Base-by-base conservation (phyloP, 92 coral and sea anemone genomes). In the Porites divaricata region DNA sequence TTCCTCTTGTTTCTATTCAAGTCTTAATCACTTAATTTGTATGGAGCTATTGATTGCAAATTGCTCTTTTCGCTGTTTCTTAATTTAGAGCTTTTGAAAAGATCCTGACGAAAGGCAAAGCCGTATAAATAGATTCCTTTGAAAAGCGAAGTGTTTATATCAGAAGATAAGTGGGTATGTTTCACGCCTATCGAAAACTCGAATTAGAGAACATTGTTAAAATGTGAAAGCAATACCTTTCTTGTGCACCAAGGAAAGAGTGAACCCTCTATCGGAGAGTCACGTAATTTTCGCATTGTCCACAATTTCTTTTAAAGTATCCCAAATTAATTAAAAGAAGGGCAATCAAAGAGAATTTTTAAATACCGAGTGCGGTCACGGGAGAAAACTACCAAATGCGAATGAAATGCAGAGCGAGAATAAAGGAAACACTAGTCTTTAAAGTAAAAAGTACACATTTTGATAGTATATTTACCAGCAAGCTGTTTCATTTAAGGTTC, bases 291-390 rank as follows among this genome's bases (percentile, higher is more conserved):
- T 70, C 69, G 68, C 45, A 85, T 90, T 85, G 88, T 83, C 75
- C 74, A 90, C 66, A 71, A 81, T 23, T 70, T 70, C 75, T 86
- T 90, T 35, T 76, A 81, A 81, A 81, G 61, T 69, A 72, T 82
- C 79, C 88, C 78, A 86, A 89, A 81, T 86, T 86, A 90, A 86
- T 90, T 86, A 90, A 90, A 73, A 86, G 84, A 71, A n/a, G 90
- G 90, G 51, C 49, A 90, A 57, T 72, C 73, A 70, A 62, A 79
- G 88, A 22, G 85, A 89, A 85, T 78, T 65, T 45, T 51, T 58
- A 65, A 78, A 54, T 52, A 73, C 81, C 75, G 86, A 83, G 72
- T 15, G 21, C 15, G 58, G 62, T 72, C 85, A 80, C 66, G 75
- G 74, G 75, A 79, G 24, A 68, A 65, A 79, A 22, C 49, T 66